A percentile compares a stretch with the other conserved stretches of the same genome.
Conservation (phyloP, 2,888 invertebrate species). For the Orchesella flavescens region DNA sequence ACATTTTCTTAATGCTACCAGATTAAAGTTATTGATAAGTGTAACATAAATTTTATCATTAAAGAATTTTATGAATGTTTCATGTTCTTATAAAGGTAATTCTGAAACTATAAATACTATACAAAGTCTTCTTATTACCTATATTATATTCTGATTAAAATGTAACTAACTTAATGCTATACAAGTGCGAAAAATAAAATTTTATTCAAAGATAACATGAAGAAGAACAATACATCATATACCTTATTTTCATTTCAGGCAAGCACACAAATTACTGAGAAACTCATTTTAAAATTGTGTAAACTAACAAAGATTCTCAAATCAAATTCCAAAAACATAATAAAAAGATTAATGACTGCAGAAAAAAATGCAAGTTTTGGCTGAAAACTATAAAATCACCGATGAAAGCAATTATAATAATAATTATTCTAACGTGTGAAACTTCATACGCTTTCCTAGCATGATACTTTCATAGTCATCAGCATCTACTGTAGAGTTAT, state of each 20-base stretch:
- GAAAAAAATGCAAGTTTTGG: too few species aligned
- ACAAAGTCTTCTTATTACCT: slow-evolving; percentile 11
- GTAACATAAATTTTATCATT: slow-evolving; percentile 5
- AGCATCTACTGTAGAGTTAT: slow-evolving; percentile 13
- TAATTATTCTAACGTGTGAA: slow-evolving; percentile 5
- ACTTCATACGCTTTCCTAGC: slow-evolving; percentile 37
- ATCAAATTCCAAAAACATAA: too few species aligned
- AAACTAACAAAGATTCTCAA: background rate
- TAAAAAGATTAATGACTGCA: too few species aligned
- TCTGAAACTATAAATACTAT: slow-evolving; percentile 15
- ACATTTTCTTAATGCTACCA: slow-evolving; percentile 32
- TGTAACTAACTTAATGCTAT: slow-evolving; percentile 18
- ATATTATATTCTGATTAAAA: slow-evolving; percentile 17
- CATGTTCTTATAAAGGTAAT: background rate
- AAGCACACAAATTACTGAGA: background rate
- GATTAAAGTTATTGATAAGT: background rate
- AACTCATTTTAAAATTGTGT: background rate
- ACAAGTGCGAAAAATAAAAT: slow-evolving; percentile 42
- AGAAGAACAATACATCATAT: background rate
- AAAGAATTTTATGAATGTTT: background rate
- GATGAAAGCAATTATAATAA: too few species aligned
- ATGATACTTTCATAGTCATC: slow-evolving; percentile 39
- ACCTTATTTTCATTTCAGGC: background rate
- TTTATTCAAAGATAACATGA: slow-evolving; percentile 15
- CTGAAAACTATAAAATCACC: too few species aligned